Evolutionary conservation across 2,797 vertebrate genomes (phyloP).

Genomic region (Myotis planiceps): DNA sequence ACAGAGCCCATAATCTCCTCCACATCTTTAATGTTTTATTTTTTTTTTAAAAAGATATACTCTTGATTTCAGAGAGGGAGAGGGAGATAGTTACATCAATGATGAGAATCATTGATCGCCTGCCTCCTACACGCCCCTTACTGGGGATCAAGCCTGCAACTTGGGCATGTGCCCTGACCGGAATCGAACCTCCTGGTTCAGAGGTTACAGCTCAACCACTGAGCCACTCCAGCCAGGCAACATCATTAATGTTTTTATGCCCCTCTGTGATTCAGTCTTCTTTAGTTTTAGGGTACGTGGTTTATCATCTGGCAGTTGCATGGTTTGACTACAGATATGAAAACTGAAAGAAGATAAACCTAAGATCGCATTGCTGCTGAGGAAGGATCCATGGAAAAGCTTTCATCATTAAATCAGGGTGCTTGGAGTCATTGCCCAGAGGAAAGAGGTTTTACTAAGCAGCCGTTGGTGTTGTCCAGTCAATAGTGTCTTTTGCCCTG

Average conservation of each 20-base stretch:
- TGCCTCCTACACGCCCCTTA: too few relatives aligned
- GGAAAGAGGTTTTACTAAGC: neutral
- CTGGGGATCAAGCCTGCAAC: too few relatives aligned
- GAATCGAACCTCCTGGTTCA: too few relatives aligned
- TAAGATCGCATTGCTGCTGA: neutral
- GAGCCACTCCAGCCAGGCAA: too few relatives aligned
- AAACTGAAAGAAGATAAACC: neutral
- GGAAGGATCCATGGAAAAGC: neutral
- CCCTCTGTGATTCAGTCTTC: neutral
- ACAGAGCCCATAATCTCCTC: neutral
- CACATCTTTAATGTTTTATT: too few relatives aligned
- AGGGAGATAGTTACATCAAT: too few relatives aligned
- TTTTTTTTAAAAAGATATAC: too few relatives aligned
- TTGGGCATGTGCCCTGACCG: too few relatives aligned
- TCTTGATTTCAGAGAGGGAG: too few relatives aligned
- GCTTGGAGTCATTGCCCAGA: neutral
- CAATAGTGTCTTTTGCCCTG: neutral
- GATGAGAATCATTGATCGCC: too few relatives aligned
- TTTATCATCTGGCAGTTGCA: neutral
- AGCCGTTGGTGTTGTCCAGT: neutral
- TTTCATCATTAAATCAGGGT: neutral
- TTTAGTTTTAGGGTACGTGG: neutral
- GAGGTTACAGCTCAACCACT: too few relatives aligned
- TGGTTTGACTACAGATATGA: neutral
- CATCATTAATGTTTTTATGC: neutral